Evolutionary conservation across 2,888 invertebrate species (phyloP).

Genomic region (Protodeltote pygarga): DNA sequence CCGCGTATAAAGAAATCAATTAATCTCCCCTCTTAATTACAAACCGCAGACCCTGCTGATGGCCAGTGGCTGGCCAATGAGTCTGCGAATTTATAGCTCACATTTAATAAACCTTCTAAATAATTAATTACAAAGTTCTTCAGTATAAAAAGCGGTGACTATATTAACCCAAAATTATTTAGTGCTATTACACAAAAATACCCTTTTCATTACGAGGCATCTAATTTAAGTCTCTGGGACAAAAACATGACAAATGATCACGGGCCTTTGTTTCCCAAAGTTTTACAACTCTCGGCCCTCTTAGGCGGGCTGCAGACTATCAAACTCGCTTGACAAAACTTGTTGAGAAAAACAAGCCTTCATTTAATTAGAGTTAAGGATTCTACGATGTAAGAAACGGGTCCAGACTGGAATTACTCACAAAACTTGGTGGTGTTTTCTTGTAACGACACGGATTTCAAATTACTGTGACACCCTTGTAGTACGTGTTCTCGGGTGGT

Average conservation of each 20-base stretch:
- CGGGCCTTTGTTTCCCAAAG: conserved; percentile 44
- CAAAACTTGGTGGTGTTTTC: conserved; percentile 23
- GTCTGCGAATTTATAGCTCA: conserved; percentile 36
- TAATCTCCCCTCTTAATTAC: conserved; percentile 33
- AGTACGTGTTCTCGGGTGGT: conserved; percentile 16
- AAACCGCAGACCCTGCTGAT: conserved; percentile 19
- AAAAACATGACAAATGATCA: conserved; percentile 55
- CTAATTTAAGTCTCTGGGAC: conserved; percentile 51
- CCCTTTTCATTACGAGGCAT: conserved; percentile 47
- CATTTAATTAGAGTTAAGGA: conserved; percentile 50
- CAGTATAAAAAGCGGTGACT: conserved; percentile 45
- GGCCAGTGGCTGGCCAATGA: conserved; percentile 39
- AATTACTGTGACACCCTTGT: conserved; percentile 29
- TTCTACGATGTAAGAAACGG: conserved; percentile 39
- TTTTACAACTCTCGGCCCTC: conserved; percentile 43
- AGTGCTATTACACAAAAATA: conserved; percentile 52
- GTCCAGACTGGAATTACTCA: conserved; percentile 31
- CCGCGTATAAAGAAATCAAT: conserved; percentile 30
- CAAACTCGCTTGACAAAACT: conserved; percentile 48
- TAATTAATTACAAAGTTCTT: conserved; percentile 52
- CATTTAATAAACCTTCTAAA: conserved; percentile 49
- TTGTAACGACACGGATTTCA: conserved; percentile 18
- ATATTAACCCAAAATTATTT: conserved; percentile 53
- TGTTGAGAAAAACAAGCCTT: conserved; percentile 48
- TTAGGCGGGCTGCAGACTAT: conserved; percentile 44